A percentile compares a stretch with the other conserved stretches of the same genome.
Conservation (phyloP, 53 echinoderm and acorn worm species). For the Patiria pectinifera region DNA sequence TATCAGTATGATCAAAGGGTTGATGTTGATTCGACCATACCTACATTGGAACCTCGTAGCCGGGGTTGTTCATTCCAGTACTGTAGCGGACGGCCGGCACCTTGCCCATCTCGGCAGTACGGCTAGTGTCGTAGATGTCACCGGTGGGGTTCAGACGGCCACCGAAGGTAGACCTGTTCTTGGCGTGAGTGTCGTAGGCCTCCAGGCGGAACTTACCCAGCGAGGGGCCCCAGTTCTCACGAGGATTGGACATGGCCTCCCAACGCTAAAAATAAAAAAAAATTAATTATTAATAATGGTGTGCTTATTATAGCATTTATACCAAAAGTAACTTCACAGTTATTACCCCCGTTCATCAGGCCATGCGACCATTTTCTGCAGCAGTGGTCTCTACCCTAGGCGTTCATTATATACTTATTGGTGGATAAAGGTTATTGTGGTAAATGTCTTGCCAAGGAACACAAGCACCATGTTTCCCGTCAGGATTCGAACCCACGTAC, state of each 20-base stretch:
- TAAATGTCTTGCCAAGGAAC: too few relatives aligned
- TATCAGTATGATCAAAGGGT: neutral
- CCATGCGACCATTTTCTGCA: too few relatives aligned
- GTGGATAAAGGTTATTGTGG: too few relatives aligned
- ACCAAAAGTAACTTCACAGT: too few relatives aligned
- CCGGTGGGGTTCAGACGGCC: constrained; percentile 55
- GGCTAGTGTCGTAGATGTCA: neutral
- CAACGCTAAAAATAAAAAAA: constrained; percentile 28
- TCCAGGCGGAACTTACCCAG: constrained; percentile 75
- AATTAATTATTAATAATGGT: neutral
- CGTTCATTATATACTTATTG: too few relatives aligned
- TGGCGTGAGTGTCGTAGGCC: constrained; percentile 67
- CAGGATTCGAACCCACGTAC: too few relatives aligned
- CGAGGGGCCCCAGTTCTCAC: constrained; percentile 76
- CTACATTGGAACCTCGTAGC: constrained; percentile 14
- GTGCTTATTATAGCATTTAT: too few relatives aligned
- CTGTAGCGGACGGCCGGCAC: constrained; percentile 10
- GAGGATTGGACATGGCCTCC: constrained; percentile 59
- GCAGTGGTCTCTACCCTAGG: too few relatives aligned
- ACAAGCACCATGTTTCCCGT: too few relatives aligned
- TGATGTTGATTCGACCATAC: neutral
- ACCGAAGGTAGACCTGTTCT: constrained; percentile 70
- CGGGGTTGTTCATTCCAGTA: neutral
- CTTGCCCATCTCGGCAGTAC: constrained; percentile 4
- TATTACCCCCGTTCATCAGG: too few relatives aligned